Conservation (phyloP, 2,888 invertebrate genomes). For the Tuta absoluta region DNA sequence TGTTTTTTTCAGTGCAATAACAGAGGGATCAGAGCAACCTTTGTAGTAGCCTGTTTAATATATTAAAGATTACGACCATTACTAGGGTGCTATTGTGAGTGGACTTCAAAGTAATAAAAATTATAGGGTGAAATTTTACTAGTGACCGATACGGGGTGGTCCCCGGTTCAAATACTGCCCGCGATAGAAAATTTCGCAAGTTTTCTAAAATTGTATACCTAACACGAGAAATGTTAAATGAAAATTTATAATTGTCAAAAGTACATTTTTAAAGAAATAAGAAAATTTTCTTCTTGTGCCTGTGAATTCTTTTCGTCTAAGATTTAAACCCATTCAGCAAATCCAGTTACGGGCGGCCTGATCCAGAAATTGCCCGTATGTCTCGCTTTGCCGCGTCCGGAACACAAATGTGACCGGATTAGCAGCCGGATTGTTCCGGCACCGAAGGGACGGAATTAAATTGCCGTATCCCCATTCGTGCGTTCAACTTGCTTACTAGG, state of each 20-base stretch:
- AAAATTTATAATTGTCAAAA: too few species aligned
- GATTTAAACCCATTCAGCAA: slow-evolving; percentile 33
- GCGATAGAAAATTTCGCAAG: too few species aligned
- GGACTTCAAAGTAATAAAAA: neutral
- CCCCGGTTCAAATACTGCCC: too few species aligned
- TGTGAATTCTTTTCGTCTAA: slow-evolving; percentile 6
- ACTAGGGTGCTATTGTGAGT: neutral
- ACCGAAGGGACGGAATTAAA: slow-evolving; percentile 50
- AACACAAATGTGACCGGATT: slow-evolving; percentile 52
- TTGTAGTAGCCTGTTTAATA: neutral
- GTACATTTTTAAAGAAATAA: too few species aligned
- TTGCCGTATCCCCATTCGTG: slow-evolving; percentile 51
- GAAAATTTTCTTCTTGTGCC: too few species aligned
- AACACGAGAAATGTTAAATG: too few species aligned
- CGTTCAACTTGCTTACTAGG: neutral
- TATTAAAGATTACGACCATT: neutral
- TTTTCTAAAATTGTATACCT: too few species aligned
- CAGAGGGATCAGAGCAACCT: neutral
- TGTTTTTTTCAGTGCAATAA: slow-evolving; percentile 20
- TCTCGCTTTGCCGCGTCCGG: slow-evolving; percentile 26
- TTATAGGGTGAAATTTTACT: too few species aligned
- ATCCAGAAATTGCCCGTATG: slow-evolving; percentile 35
- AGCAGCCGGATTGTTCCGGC: slow-evolving; percentile 55
- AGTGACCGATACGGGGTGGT: too few species aligned
- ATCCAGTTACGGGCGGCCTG: slow-evolving; percentile 35